A percentile compares a stretch with the other conserved stretches of the same genome.
Conservation (phyloP, 1,140 invertebrate genomes). For the Caenorhabditis brenneri region DNA sequence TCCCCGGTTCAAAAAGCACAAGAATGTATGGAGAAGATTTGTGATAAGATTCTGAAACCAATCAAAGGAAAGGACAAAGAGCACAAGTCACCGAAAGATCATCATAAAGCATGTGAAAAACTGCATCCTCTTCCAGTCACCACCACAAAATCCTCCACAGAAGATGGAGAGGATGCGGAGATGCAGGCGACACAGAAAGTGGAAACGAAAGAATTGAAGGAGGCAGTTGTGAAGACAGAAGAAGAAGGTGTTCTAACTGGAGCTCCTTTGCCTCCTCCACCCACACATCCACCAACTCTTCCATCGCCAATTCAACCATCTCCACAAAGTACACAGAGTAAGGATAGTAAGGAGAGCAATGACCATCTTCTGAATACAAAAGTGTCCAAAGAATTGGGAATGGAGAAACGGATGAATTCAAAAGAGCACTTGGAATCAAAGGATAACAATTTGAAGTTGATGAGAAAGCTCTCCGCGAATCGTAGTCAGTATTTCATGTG, state of each 20-base stretch:
- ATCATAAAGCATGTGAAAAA: background rate
- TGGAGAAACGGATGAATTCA: background rate
- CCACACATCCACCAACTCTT: background rate
- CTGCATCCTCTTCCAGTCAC: background rate
- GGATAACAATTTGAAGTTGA: background rate
- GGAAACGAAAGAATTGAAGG: too few relatives aligned
- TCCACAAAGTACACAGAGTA: background rate
- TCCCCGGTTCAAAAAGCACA: background rate
- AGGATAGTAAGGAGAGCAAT: background rate
- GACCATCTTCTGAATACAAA: background rate
- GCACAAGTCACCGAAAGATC: background rate
- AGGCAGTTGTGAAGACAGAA: background rate
- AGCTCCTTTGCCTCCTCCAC: background rate
- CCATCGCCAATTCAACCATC: background rate
- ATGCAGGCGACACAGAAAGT: too few relatives aligned
- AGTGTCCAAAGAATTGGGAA: background rate
- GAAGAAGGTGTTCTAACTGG: background rate
- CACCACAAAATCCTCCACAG: background rate
- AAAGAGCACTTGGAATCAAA: background rate
- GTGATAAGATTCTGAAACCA: constrained; percentile 14
- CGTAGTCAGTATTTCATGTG: background rate
- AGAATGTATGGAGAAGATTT: constrained; percentile 1
- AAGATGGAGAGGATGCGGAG: background rate
- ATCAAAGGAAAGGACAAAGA: background rate
- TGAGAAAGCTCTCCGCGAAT: background rate